Evolutionary conservation across 64 coral and sea anemone species (phyloP).

Genomic region (Pocillopora damicornis): DNA sequence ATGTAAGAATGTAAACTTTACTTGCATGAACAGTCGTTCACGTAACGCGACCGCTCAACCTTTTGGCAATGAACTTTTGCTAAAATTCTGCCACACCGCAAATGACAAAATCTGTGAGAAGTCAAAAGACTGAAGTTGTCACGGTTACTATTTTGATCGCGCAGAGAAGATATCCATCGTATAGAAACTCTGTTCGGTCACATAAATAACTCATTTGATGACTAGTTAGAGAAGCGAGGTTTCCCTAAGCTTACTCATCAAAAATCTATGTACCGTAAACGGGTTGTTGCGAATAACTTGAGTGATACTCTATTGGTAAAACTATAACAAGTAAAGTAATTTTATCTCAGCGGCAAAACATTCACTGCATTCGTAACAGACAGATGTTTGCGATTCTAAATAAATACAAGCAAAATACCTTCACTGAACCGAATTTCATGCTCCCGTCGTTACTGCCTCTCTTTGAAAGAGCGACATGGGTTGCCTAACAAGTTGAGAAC

Average conservation of each 20-base stretch:
- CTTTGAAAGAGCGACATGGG: neutral
- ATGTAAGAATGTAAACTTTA: constrained; percentile 5
- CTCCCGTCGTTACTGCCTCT: neutral
- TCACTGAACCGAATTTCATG: neutral
- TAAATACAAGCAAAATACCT: constrained; percentile 29
- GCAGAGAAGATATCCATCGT: neutral
- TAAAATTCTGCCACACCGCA: neutral
- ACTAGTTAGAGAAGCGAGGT: neutral
- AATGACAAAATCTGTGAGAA: neutral
- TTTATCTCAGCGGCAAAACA: neutral
- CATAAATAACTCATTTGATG: neutral
- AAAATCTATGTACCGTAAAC: neutral
- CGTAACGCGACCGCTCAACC: neutral
- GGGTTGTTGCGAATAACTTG: neutral
- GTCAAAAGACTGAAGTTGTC: neutral
- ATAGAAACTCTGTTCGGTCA: neutral
- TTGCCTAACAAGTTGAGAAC: neutral
- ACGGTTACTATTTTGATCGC: neutral
- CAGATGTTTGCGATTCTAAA: constrained; percentile 17
- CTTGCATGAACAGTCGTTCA: no score
- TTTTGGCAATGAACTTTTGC: neutral
- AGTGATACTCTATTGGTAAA: neutral
- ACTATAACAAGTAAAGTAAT: constrained; percentile 6
- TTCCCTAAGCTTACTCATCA: neutral
- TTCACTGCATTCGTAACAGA: constrained; percentile 5